Base-by-base conservation (phyloP, 2,888 invertebrate species). In the Spicauda simplicius region DNA sequence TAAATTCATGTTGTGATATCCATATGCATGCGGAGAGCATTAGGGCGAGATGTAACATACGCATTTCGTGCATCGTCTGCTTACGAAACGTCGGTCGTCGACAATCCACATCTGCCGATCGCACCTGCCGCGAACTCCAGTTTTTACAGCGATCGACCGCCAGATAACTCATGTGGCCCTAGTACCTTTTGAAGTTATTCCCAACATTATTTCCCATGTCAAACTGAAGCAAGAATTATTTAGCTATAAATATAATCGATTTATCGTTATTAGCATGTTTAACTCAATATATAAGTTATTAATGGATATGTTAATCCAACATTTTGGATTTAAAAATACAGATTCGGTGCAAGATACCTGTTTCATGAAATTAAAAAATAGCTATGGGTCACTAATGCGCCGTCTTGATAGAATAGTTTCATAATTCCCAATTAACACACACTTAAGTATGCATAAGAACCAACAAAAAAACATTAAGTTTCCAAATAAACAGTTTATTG, bases 91-190 rank as follows among this genome's bases (percentile, higher is more conserved):
- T 76, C 79, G 78, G 76, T 55, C 66, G 65, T 70, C 70, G 66
- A 79, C 88, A 87, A 64, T 70, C 70, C 68, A 79, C 88, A 87
- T 87, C 88, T 87, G 86, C 82, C 78, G 78, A 70, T 71, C 76
- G 80, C 86, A 86, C 86, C 86, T 87, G 85, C 82, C 79, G 76
- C 75, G 71, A 77, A 76, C 74, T 76, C 71, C 71, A 73, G 77
- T 84, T 86, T 84, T 86, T 84, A 82, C 76, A 76, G 74, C 70
- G 78, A 76, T 76, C 75, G 69, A 71, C 72, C 71, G 69, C 71
- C 72, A 71, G 77, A 76, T 78, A 79, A 77, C 74, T 75, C 71
- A 73, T 79, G 76, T 67, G 66, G 67, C 69, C 75, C 75, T 78
- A 74, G 77, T 77, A 74, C 70, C 70, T 71, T 74, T 74, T 74